Conservation (phyloP, 1,140 invertebrate species). For the Thereuonema tuberculata region DNA sequence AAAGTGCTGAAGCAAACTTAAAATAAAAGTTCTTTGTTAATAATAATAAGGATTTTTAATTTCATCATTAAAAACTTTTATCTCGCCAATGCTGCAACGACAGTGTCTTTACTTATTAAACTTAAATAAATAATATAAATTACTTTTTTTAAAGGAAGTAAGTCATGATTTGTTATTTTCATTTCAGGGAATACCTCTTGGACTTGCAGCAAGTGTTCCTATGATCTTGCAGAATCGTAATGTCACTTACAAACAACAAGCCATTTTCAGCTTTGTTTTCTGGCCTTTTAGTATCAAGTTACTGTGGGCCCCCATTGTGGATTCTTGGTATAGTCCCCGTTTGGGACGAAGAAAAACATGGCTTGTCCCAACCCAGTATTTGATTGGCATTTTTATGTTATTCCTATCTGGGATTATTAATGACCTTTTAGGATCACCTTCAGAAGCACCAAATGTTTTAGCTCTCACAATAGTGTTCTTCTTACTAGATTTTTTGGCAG, state of each 20-base stretch:
- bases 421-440: conserved; percentile 50
- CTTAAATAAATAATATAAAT: not conserved
- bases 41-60: too few relatives aligned
- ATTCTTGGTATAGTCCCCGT: conserved; percentile 64
- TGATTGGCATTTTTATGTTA: conserved; percentile 61
- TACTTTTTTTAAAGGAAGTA: too few relatives aligned
- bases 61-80: too few relatives aligned
- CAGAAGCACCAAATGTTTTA: conserved; percentile 54
- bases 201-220: conserved; percentile 81
- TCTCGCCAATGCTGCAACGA: not conserved
- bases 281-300: conserved; percentile 98
- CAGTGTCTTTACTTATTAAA: not conserved
- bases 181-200: conserved; percentile 93
- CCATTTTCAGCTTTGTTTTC: conserved; percentile 93
- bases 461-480: conserved; percentile 79
- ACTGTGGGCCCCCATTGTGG: conserved; percentile 95
- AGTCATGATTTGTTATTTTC: too few relatives aligned
- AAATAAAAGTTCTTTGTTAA: too few relatives aligned
- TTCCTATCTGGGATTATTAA: conserved; percentile 59
- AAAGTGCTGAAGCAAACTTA: too few relatives aligned
- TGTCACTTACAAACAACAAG: conserved; percentile 83
- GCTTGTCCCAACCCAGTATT: conserved; percentile 81
- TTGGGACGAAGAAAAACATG: conserved; percentile 94
- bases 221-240: conserved; percentile 86
- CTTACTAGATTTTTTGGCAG: conserved; percentile 84